Evolutionary conservation across 1,140 invertebrate species (phyloP), one percentile per base, ranked within the genome.

Genomic region (Tenebrio molitor): DNA sequence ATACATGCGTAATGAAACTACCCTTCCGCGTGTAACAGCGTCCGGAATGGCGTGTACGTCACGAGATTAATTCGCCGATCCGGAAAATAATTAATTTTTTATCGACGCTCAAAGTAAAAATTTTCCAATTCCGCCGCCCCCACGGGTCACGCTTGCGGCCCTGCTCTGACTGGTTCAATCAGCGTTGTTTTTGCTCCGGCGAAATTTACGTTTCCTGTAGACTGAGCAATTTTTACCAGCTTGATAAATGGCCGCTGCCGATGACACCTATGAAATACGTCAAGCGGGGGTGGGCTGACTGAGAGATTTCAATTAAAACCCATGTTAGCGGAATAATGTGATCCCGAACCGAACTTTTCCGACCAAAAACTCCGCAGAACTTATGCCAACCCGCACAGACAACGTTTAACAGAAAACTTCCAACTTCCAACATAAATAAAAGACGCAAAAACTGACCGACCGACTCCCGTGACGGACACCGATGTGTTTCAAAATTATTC

Each of bases 241-340:
- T 78, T 81, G 80, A 81, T 81, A 81, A 81, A 81, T 81, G 80
- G 79, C 73, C 79, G 73, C 79, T 81, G 80, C 79, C 76, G 80
- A 81, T 81, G 80, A 81, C 80, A 81, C 78, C 80, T 79, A 81
- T 81, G 80, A 81, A 81, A 81, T 81, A 81, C 78, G 77, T 80
- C 79, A 78, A 73, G 74, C 58, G 50, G 66, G 69, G 42, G 69
- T 62, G 71, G 77, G 72, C 53, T 77, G 76, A 80, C 78, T 76
- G 77, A 79, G 79, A 79, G 78, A 81, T 81, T 82, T 82, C 81
- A 82, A 82, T 82, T 82, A 82, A 82, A 82, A 82, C 79, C 76
- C 78, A 81, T 81, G 81, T 82, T 79, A 77, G 81, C 76, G 81
- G 81, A 82, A 82, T 82, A 82, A 81, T 78, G 72, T 74, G 80